These are phyloP conservation scores for Rosalia funebris DNA, from an alignment of 2,888 invertebrate genomes.

Conservation along the genomic window DNA sequence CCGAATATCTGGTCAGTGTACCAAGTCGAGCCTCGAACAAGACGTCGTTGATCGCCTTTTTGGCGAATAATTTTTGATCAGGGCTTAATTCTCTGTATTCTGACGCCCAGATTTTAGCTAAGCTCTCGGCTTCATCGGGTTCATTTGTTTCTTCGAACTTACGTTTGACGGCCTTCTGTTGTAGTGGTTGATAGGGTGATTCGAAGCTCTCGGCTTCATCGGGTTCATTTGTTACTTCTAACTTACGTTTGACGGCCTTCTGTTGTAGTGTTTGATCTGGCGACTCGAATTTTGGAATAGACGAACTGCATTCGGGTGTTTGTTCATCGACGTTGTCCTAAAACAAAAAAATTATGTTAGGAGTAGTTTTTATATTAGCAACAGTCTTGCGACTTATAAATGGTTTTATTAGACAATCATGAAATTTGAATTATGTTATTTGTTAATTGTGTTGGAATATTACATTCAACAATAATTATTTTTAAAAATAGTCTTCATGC, in stretches of 20 bases:
- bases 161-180: not conserved
- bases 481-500: no score
- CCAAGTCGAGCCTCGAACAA: constrained; percentile 2
- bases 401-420: no score
- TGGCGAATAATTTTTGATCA: not conserved
- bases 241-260: not conserved
- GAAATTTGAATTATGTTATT: no score
- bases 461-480: no score
- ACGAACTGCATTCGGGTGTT: not conserved
- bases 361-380: no score
- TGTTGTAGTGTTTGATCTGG: not conserved
- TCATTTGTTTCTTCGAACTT: not conserved
- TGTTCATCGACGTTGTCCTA: no score
- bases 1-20: constrained; percentile 1
- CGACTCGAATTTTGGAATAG: not conserved
- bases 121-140: not conserved
- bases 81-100: not conserved
- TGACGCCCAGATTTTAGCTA: not conserved
- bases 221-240: not conserved
- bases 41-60: constrained; percentile 6
- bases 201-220: no score
- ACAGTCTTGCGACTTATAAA: no score
- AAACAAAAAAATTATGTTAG: no score
- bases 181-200: not conserved
- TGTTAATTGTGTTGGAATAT: no score